phyloP scores from a whole-genome alignment of 2,888 invertebrate species.

The Limnephilus marmoratus region DNA sequence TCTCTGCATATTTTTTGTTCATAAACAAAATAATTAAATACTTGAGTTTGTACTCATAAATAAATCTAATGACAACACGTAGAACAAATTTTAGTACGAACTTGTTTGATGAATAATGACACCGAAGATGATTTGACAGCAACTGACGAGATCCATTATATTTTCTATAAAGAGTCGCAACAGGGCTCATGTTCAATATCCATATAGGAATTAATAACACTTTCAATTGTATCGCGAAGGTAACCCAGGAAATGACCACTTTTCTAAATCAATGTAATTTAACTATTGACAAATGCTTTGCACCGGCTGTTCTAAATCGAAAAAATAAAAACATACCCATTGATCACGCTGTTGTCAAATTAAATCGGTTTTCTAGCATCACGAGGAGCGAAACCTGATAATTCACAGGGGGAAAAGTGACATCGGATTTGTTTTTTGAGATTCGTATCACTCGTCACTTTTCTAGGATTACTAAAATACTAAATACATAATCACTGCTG shows the following conservation, averaged over 20 bases:
- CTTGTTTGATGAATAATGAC: not conserved
- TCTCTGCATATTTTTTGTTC: not conserved
- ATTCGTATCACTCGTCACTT: not conserved
- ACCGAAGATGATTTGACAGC: not conserved
- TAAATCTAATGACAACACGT: not conserved
- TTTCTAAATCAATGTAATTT: constrained; percentile 53
- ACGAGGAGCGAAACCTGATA: not conserved
- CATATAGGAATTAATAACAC: not conserved
- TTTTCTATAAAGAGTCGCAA: not conserved
- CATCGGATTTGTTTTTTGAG: constrained; percentile 13
- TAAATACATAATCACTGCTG: constrained; percentile 8
- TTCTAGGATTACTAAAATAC: constrained; percentile 3
- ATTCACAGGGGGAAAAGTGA: constrained; percentile 2
- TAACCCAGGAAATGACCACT: constrained; percentile 59
- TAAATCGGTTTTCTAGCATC: not conserved
- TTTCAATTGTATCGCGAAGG: not conserved
- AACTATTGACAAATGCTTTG: constrained; percentile 16
- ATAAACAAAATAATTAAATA: not conserved
- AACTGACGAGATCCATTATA: not conserved
- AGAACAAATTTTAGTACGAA: not conserved
- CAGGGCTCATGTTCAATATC: not conserved
- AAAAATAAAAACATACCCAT: constrained; percentile 31
- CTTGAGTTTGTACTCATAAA: not conserved
- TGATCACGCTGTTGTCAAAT: not conserved
- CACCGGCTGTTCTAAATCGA: constrained; percentile 38